Percentiles rank a stretch among this genome's conserved stretches.
Conservation (phyloP, 2,113 vertebrate species). For the Plecturocebus donacophilus region DNA sequence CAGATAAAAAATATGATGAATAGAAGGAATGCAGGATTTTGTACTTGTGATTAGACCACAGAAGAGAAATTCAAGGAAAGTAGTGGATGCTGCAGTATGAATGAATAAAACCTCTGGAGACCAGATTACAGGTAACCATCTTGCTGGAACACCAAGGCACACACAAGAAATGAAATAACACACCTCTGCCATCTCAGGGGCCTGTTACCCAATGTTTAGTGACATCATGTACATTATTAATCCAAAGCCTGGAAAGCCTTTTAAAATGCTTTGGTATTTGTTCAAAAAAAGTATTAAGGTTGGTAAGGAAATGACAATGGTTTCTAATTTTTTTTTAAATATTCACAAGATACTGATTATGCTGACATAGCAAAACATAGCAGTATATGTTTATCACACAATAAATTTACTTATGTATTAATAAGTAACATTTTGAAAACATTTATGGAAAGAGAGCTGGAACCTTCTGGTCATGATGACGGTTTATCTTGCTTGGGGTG, state of each 20-base stretch:
- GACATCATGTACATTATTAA: neutral
- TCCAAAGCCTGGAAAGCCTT: neutral
- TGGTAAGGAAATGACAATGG: neutral
- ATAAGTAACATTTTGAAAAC: neutral
- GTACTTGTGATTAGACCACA: neutral
- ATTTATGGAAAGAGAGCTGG: neutral
- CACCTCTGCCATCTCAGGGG: neutral
- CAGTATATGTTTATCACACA: neutral
- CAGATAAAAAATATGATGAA: neutral
- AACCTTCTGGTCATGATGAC: neutral
- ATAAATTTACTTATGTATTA: neutral
- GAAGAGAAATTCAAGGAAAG: neutral
- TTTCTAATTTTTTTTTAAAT: neutral
- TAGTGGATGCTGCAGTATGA: neutral
- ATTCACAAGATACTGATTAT: neutral
- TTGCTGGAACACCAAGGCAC: neutral
- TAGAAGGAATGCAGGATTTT: neutral
- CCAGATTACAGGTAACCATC: neutral
- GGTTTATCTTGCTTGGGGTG: neutral
- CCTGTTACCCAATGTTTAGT: neutral
- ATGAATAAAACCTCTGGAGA: neutral
- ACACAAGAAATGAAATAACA: neutral
- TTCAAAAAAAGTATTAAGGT: neutral
- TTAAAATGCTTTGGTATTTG: neutral
- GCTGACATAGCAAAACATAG: neutral